Conservation (phyloP, 2,113 vertebrate species). For the Budorcas taxicolor region DNA sequence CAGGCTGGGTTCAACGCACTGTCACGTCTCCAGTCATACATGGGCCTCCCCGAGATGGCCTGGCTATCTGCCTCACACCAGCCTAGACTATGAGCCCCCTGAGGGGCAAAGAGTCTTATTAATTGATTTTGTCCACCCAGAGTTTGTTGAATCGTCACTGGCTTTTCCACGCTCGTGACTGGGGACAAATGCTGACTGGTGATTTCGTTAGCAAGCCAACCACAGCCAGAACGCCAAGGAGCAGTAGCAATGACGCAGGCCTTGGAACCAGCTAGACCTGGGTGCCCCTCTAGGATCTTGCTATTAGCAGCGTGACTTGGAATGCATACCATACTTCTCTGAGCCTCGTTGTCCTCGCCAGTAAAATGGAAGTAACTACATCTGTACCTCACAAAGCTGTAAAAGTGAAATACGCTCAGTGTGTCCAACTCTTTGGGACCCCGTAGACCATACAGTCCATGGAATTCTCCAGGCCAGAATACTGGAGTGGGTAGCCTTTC, state of each 20-base stretch:
- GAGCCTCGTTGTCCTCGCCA: not conserved
- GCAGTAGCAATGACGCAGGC: accelerated
- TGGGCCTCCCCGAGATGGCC: accelerated
- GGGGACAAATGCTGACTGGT: not conserved
- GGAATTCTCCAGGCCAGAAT: not conserved
- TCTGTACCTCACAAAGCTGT: not conserved
- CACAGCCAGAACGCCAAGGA: not conserved
- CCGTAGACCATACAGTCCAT: not conserved
- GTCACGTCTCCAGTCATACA: not conserved
- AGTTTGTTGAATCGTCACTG: not conserved
- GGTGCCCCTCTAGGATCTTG: not conserved
- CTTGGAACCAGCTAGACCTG: too few relatives aligned
- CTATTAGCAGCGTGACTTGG: not conserved
- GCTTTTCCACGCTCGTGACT: not conserved
- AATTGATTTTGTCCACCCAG: not conserved
- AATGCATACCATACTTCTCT: accelerated
- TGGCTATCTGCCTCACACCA: not conserved
- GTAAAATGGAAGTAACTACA: not conserved
- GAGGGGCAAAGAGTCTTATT: not conserved
- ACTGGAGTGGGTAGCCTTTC: not conserved
- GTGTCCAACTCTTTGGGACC: not conserved
- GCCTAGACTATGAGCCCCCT: not conserved
- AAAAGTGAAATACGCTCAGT: not conserved
- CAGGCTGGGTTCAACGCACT: not conserved
- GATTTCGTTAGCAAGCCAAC: not conserved